Evolutionary conservation across 2,888 invertebrate species (phyloP).

Genomic region (Leistus spinibarbis): DNA sequence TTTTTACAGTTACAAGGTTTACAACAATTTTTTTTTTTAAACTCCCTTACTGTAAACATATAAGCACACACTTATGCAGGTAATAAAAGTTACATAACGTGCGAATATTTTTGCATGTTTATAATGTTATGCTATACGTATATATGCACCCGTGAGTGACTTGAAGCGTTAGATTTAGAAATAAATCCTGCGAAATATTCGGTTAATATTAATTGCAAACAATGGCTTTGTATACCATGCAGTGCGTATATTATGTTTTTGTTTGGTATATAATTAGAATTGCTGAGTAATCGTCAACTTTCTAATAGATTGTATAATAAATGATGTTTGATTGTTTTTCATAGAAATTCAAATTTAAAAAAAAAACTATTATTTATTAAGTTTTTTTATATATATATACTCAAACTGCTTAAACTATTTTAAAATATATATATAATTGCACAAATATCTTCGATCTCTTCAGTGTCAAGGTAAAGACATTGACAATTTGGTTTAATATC

Average conservation of each 20-base stretch:
- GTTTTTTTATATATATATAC: not conserved
- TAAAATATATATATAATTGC: no score
- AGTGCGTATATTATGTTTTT: not conserved
- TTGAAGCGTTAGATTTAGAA: not conserved
- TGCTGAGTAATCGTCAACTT: not conserved
- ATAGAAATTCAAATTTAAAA: not conserved
- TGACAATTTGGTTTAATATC: no score
- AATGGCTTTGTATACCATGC: not conserved
- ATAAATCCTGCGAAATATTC: not conserved
- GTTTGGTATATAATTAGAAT: not conserved
- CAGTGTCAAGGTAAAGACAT: no score
- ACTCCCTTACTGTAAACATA: not conserved
- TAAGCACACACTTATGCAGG: not conserved
- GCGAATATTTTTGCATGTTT: not conserved
- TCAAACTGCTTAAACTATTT: not conserved
- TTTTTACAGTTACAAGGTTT: constrained; percentile 24
- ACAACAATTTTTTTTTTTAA: not conserved
- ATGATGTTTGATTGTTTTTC: not conserved
- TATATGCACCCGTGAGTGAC: not conserved
- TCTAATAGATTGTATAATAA: not conserved
- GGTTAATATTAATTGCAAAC: not conserved
- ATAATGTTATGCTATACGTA: not conserved
- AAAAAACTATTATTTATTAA: not conserved
- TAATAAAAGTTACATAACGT: not conserved
- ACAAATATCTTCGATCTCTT: no score